These are phyloP conservation scores for Furnarius figulus DNA, from an alignment of 2,113 vertebrate species.

Conservation along the genomic window DNA sequence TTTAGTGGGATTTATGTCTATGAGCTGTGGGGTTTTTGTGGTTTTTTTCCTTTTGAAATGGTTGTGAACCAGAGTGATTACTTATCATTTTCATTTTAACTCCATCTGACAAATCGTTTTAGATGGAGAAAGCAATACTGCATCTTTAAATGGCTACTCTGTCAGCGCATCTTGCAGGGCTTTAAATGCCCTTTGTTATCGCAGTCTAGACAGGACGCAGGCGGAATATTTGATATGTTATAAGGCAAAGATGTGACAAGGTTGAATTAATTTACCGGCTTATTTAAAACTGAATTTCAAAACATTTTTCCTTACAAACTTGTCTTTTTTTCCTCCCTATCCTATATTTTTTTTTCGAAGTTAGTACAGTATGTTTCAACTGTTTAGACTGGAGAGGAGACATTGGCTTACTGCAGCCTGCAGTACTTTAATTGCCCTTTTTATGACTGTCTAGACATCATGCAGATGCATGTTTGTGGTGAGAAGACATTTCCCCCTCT, in stretches of 20 bases:
- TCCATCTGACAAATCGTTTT: constrained; percentile 77
- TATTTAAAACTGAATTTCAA: constrained; percentile 70
- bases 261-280: constrained; percentile 73
- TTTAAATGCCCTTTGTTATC: constrained; percentile 85
- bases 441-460: constrained; percentile 81
- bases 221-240: constrained; percentile 78
- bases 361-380: constrained; percentile 25
- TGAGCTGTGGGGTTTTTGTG: constrained; percentile 7
- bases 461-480: constrained; percentile 76
- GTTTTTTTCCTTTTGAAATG: constrained; percentile 11
- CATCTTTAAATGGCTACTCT: constrained; percentile 81
- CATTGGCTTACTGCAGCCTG: constrained; percentile 61
- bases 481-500: constrained; percentile 72
- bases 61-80: constrained; percentile 67
- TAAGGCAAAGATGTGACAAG: constrained; percentile 74
- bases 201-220: constrained; percentile 84
- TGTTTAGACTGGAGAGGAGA: constrained; percentile 65
- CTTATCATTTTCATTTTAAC: constrained; percentile 79
- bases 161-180: constrained; percentile 75
- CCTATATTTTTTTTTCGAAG: background rate
- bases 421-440: constrained; percentile 78
- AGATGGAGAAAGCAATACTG: constrained; percentile 70
- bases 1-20: constrained; percentile 34
- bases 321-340: background rate
- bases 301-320: constrained; percentile 57